A percentile compares a stretch with the other conserved stretches of the same genome.
These are phyloP conservation scores for Gymnarchus niloticus DNA, from an alignment of 2,113 vertebrate species.

Conservation along the genomic window DNA sequence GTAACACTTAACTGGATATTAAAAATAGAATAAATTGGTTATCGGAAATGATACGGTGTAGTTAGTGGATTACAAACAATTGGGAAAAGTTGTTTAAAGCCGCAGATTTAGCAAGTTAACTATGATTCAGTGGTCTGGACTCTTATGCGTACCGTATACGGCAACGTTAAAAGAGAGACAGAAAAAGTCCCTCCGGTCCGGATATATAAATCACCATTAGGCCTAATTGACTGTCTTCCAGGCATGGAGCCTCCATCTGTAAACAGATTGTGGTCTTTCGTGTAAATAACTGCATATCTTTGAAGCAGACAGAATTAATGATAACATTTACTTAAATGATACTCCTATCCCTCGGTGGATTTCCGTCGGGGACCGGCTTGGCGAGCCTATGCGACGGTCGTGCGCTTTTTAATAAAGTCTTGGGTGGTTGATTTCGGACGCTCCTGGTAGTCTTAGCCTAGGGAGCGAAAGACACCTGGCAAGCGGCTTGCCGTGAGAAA, in stretches of 20 bases:
- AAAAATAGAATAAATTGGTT: neutral
- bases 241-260: slow-evolving; percentile 50
- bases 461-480: neutral
- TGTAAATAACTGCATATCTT: slow-evolving; percentile 67
- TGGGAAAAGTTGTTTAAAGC: slow-evolving; percentile 47
- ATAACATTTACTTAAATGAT: slow-evolving; percentile 64
- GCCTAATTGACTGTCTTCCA: slow-evolving; percentile 50
- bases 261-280: slow-evolving; percentile 64
- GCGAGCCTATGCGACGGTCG: slow-evolving; percentile 34
- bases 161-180: slow-evolving; percentile 47
- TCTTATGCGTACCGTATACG: slow-evolving; percentile 26
- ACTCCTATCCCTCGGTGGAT: slow-evolving; percentile 43
- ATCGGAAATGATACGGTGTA: slow-evolving; percentile 39
- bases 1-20: neutral
- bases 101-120: slow-evolving; percentile 41
- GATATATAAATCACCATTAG: slow-evolving; percentile 52
- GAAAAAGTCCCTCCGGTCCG: slow-evolving; percentile 52
- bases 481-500: neutral
- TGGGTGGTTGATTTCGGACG: slow-evolving; percentile 28
- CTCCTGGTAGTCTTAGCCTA: slow-evolving; percentile 27
- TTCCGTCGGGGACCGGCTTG: slow-evolving; percentile 51
- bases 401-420: slow-evolving; percentile 41
- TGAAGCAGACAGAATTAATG: slow-evolving; percentile 65
- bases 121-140: slow-evolving; percentile 52
- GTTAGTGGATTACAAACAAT: slow-evolving; percentile 27